Evolutionary conservation across 92 coral and sea anemone genomes (phyloP).

Genomic region (Metridium senile): DNA sequence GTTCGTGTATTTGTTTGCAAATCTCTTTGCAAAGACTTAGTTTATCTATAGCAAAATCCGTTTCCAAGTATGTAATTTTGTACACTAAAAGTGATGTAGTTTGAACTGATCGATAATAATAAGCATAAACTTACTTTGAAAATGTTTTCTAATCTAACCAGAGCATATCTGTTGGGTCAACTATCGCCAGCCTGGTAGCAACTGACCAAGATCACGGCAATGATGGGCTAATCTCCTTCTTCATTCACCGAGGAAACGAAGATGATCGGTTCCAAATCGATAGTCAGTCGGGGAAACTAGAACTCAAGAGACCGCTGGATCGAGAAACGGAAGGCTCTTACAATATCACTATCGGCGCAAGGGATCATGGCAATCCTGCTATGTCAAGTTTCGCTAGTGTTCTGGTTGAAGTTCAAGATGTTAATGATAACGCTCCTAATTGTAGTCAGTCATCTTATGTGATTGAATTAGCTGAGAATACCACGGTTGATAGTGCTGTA

Average conservation of each 20-base stretch:
- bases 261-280: conserved; percentile 61
- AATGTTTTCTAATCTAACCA: not conserved
- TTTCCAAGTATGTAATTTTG: too few relatives aligned
- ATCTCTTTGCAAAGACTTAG: too few relatives aligned
- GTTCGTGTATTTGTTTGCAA: too few relatives aligned
- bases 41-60: too few relatives aligned
- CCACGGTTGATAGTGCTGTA: conserved; percentile 43
- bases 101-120: too few relatives aligned
- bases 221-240: conserved; percentile 47
- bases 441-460: conserved; percentile 49
- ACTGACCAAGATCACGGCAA: conserved; percentile 60
- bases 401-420: conserved; percentile 36
- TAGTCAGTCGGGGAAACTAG: conserved; percentile 51
- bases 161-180: conserved; percentile 37
- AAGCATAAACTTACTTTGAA: too few relatives aligned
- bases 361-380: conserved; percentile 54
- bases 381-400: conserved; percentile 44
- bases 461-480: conserved; percentile 53
- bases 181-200: conserved; percentile 50
- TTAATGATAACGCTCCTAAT: conserved; percentile 58
- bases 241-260: conserved; percentile 45
- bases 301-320: conserved; percentile 52
- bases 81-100: too few relatives aligned
- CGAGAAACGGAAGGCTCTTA: conserved; percentile 44
- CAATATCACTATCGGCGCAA: conserved; percentile 45